Percentiles rank a stretch among this genome's conserved stretches.
Evolutionary conservation across 2,888 invertebrate species (phyloP).

Genomic region (Kryphioiulus occultus): DNA sequence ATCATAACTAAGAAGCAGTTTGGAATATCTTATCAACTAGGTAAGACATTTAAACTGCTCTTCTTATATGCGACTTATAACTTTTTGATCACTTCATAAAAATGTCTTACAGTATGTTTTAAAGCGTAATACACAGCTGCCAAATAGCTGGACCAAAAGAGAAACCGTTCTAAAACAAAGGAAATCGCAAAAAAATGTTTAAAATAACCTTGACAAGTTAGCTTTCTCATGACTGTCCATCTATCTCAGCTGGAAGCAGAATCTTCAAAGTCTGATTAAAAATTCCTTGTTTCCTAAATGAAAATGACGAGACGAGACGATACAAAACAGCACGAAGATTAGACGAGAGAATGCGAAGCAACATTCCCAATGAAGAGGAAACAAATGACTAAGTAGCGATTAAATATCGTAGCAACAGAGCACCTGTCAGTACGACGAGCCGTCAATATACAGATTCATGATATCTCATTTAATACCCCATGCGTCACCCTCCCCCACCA

Average conservation of each 20-base stretch:
- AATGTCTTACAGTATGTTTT: no score
- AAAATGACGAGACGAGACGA: background rate
- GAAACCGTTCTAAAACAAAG: no score
- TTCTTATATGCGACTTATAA: no score
- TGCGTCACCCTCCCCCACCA: slow-evolving; percentile 21
- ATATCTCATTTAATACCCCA: slow-evolving; percentile 36
- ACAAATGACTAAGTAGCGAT: background rate
- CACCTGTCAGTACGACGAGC: background rate
- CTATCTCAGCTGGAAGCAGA: background rate
- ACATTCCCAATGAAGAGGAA: background rate
- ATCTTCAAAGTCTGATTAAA: background rate
- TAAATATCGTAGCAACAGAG: background rate
- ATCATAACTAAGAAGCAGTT: no score
- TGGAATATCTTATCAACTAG: no score
- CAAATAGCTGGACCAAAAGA: no score
- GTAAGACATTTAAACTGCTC: no score
- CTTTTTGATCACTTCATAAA: no score
- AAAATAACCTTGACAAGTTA: background rate
- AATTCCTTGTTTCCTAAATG: background rate
- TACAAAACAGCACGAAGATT: background rate
- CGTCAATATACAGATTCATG: slow-evolving; percentile 39
- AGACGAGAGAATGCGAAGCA: background rate
- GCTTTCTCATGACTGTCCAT: background rate
- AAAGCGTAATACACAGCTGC: no score
- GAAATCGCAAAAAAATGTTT: background rate